Base-by-base conservation (phyloP, 2,888 invertebrate genomes). In the Euzophera pinguis region DNA sequence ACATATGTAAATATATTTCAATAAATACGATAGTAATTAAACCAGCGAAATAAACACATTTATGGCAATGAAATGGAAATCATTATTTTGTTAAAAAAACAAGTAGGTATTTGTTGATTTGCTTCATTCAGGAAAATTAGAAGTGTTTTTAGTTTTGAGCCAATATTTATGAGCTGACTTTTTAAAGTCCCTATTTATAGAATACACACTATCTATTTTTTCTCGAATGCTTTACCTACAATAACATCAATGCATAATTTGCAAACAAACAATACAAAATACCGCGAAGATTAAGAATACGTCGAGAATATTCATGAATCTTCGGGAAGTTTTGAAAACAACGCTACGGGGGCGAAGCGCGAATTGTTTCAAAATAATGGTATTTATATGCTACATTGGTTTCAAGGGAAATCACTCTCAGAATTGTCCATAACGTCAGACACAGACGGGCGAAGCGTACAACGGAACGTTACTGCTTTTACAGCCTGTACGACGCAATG, bases 351-450 rank as follows among this genome's bases (percentile, higher is more conserved):
- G 77, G 62, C 75, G 72, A 78, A 74, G 78, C 80, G 82, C 74
- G 83, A 80, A 89, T 85, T 86, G 88, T 87, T 85, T 82, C 84
- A 81, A 75, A 85, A 85, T 89, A 89, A 87, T 84, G 82, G 86
- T 88, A 88, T 89, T 89, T 88, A 85, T 88, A 85, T 86, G 89
- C 82, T 84, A 86, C 90, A 90, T 90, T 82, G 89, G 87, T 86
- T 89, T 83, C 89, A 84, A 80, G 89, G 89, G 89, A 90, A 90
- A 90, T 90, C 89, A 90, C 83, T 88, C 83, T 76, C 70, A 63
- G 78, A 79, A 83, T 80, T 81, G 82, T 71, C 86, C 79, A 80
- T 84, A 83, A 78, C 84, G 77, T 77, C 75, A 75, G 78, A 68
- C 75, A 73, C 70, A 75, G 68, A 62, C 64, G 63, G 64, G 64